phyloP scores from a whole-genome alignment of 2,113 vertebrate species.

The Rhagologus leucostigma region DNA sequence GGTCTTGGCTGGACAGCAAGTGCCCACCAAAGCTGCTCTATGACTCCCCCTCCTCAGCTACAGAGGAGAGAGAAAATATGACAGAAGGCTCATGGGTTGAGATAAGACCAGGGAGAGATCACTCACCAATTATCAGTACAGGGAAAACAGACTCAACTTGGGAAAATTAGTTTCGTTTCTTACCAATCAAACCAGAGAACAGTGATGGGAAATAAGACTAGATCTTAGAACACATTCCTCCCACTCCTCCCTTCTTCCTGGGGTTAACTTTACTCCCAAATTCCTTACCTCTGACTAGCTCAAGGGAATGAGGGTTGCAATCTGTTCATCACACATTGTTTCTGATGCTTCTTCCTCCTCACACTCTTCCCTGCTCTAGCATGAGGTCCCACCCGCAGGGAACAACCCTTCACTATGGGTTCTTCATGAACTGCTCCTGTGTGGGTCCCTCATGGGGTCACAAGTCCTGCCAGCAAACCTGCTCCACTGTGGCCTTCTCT shows the following conservation, averaged over 20 bases:
- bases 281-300: background rate
- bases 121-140: background rate
- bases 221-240: background rate
- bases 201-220: background rate
- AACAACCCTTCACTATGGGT: background rate
- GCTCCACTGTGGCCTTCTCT: background rate
- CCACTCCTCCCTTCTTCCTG: background rate
- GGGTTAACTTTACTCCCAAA: background rate
- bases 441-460: accelerated
- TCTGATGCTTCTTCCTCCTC: background rate
- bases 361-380: background rate
- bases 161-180: background rate
- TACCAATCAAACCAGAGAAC: background rate
- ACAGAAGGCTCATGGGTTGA: background rate
- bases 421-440: background rate
- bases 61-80: background rate
- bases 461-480: background rate
- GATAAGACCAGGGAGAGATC: background rate
- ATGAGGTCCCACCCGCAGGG: background rate
- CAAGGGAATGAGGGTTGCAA: background rate
- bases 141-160: background rate
- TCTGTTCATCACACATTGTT: background rate
- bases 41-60: background rate
- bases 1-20: background rate
- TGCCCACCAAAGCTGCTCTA: background rate